These are phyloP conservation scores for Tryphoninae sp. DNA, from an alignment of 2,888 invertebrate species.

Conservation along the genomic window DNA sequence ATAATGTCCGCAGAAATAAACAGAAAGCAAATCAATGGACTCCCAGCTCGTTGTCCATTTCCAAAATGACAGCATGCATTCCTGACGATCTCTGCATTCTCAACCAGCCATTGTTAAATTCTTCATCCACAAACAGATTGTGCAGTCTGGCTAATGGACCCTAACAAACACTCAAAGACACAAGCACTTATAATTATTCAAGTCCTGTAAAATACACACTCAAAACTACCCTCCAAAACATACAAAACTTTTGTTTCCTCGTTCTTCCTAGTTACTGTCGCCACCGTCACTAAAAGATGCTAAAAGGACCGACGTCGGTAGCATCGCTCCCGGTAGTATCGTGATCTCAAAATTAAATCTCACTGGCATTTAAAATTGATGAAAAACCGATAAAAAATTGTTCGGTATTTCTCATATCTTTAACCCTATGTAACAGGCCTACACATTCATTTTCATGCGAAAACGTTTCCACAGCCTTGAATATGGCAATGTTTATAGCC, in stretches of 20 bases:
- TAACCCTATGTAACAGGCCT: neutral
- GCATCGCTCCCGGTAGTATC: neutral
- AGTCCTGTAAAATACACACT: neutral
- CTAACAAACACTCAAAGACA: slow-evolving; percentile 4
- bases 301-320: neutral
- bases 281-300: neutral
- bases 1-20: slow-evolving; percentile 15
- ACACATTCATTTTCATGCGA: no score
- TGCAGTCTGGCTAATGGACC: neutral
- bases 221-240: neutral
- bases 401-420: neutral
- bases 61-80: slow-evolving; percentile 7
- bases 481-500: no score
- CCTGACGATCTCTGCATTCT: neutral
- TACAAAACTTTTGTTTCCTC: neutral
- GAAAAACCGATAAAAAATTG: neutral
- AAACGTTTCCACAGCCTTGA: no score
- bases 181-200: neutral
- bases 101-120: neutral
- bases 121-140: neutral
- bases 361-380: neutral
- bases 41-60: slow-evolving; percentile 5
- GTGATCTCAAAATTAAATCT: neutral
- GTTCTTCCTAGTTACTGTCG: neutral
- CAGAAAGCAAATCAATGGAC: slow-evolving; percentile 3